Evolutionary conservation across 1,140 invertebrate species (phyloP).

Genomic region (Pogonomyrmex californicus): DNA sequence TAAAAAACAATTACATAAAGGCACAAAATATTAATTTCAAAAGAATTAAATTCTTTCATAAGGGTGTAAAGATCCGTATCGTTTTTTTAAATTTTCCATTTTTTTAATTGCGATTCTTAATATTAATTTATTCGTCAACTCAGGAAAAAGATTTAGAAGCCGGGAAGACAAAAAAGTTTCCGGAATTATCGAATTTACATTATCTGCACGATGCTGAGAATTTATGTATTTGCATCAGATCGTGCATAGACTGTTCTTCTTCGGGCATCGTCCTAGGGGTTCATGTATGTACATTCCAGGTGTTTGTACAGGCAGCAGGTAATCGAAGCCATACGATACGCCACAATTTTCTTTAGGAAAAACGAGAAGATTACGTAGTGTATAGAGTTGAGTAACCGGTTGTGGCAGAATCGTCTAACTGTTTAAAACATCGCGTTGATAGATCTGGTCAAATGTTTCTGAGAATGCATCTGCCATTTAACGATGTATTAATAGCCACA

Average conservation of each 20-base stretch:
- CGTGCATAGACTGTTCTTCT: neutral
- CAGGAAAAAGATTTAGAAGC: neutral
- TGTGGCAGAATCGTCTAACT: constrained; percentile 42
- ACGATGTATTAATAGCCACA: neutral
- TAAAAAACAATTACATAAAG: no score
- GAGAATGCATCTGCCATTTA: constrained; percentile 31
- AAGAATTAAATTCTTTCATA: neutral
- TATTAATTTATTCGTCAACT: neutral
- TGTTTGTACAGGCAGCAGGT: constrained; percentile 47
- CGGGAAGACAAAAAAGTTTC: neutral
- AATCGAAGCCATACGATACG: constrained; percentile 60
- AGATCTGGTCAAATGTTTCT: constrained; percentile 33
- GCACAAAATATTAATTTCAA: neutral
- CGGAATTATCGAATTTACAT: neutral
- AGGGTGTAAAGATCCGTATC: neutral
- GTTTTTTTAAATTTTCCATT: neutral
- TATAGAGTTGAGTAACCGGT: constrained; percentile 52
- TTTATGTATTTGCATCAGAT: constrained; percentile 72
- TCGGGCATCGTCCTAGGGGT: constrained; percentile 18
- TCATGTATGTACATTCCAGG: constrained; percentile 33
- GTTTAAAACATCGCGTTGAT: constrained; percentile 53
- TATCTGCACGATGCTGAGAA: constrained; percentile 33
- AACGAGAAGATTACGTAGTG: constrained; percentile 61
- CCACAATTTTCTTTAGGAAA: constrained; percentile 57
- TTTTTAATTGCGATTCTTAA: neutral